A percentile compares a stretch with the other conserved stretches of the same genome.
Conservation (phyloP, 2,888 invertebrate genomes). For the Danaus chrysippus region DNA sequence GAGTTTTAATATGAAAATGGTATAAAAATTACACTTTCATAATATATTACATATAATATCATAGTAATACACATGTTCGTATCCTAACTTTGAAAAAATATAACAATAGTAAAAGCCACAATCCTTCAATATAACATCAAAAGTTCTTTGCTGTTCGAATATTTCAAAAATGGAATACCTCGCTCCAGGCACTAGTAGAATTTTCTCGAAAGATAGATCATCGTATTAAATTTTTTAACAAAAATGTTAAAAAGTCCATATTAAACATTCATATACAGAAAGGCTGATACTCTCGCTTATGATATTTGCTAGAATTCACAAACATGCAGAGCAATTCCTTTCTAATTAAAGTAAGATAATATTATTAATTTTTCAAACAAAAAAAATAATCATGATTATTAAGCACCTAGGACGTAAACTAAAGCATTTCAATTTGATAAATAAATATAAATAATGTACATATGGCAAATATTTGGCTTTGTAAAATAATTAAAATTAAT, state of each 20-base stretch:
- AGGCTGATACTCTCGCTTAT: conserved; percentile 59
- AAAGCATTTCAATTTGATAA: conserved; percentile 41
- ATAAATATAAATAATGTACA: conserved; percentile 69
- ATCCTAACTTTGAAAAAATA: conserved; percentile 74
- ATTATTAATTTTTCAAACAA: conserved; percentile 34
- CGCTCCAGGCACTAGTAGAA: conserved; percentile 69
- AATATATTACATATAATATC: conserved; percentile 64
- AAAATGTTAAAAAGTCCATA: conserved; percentile 46
- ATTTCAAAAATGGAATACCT: conserved; percentile 54
- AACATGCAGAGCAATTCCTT: conserved; percentile 72
- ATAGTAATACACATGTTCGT: conserved; percentile 71
- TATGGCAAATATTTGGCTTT: conserved; percentile 79
- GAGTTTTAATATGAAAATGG: conserved; percentile 77
- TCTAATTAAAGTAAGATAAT: conserved; percentile 38
- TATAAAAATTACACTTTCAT: conserved; percentile 79
- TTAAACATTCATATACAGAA: conserved; percentile 47
- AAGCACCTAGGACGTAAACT: conserved; percentile 43
- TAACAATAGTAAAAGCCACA: conserved; percentile 75
- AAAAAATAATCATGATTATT: conserved; percentile 34
- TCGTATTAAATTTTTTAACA: conserved; percentile 42
- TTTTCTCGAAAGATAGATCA: conserved; percentile 33
- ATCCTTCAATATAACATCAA: conserved; percentile 61
- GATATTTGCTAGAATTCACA: conserved; percentile 65
- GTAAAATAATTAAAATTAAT: conserved; percentile 56
- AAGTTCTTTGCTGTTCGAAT: conserved; percentile 54